phyloP scores from a whole-genome alignment of 2,888 invertebrate species.

The Apamea crenata region DNA sequence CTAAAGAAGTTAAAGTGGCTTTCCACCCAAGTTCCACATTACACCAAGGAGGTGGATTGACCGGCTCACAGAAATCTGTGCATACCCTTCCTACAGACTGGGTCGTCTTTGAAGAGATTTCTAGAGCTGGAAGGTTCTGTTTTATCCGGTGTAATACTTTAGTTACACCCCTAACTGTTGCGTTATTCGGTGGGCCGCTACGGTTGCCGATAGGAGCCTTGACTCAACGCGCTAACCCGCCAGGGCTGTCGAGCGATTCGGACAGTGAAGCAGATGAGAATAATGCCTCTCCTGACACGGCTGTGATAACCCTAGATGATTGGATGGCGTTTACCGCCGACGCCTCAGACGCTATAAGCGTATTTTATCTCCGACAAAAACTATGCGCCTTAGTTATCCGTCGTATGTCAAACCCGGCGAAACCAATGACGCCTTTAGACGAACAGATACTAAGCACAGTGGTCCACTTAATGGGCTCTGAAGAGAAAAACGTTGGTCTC shows the following conservation, averaged over 20 bases:
- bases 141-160: constrained; percentile 95
- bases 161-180: constrained; percentile 95
- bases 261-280: constrained; percentile 86
- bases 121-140: constrained; percentile 92
- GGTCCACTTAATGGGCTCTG: constrained; percentile 92
- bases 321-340: constrained; percentile 94
- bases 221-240: constrained; percentile 85
- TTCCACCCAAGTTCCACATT: constrained; percentile 91
- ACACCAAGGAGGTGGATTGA: constrained; percentile 90
- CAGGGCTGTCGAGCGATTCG: constrained; percentile 86
- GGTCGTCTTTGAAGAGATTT: constrained; percentile 97
- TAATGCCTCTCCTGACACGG: constrained; percentile 80
- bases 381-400: constrained; percentile 93
- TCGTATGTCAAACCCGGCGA: constrained; percentile 91
- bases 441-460: constrained; percentile 93
- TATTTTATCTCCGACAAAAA: constrained; percentile 93
- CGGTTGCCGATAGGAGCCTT: constrained; percentile 89
- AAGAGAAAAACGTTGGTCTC: constrained; percentile 93
- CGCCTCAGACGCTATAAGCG: constrained; percentile 92
- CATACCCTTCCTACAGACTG: constrained; percentile 93
- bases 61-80: constrained; percentile 79
- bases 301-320: constrained; percentile 92
- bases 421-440: constrained; percentile 90
- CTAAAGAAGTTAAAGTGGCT: constrained; percentile 89
- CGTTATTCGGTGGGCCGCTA: constrained; percentile 94